Percentiles rank a stretch among this genome's conserved stretches.
phyloP scores from a whole-genome alignment of 1,140 invertebrate species.

The Nasonia giraulti region DNA sequence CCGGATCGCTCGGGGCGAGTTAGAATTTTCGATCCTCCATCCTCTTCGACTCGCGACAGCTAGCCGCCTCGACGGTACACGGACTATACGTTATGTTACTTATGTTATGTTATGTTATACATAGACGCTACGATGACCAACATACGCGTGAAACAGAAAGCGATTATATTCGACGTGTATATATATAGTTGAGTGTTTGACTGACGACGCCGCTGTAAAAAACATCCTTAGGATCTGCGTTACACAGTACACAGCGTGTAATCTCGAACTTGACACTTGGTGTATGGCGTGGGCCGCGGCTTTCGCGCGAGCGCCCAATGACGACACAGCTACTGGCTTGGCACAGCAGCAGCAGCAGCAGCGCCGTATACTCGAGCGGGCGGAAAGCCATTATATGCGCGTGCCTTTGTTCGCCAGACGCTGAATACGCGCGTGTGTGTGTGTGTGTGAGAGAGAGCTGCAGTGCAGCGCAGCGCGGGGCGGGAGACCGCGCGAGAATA shows the following conservation, averaged over 20 bases:
- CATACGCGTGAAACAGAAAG: background rate
- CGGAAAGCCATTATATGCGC: conserved; percentile 36
- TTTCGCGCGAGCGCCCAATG: too few species aligned
- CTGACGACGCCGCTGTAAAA: background rate
- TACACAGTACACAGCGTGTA: background rate
- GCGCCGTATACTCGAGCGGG: background rate
- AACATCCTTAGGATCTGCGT: background rate
- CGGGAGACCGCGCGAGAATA: background rate
- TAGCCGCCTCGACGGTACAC: too few species aligned
- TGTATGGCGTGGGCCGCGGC: too few species aligned
- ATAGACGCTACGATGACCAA: background rate
- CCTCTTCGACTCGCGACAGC: too few species aligned
- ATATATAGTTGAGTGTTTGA: background rate
- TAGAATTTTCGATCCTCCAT: background rate
- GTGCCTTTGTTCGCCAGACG: conserved; percentile 12
- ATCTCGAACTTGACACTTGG: background rate
- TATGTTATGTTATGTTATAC: background rate
- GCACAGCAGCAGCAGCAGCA: background rate
- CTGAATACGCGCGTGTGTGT: background rate
- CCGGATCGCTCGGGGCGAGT: background rate
- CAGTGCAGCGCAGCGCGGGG: too few species aligned
- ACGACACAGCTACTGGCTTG: too few species aligned
- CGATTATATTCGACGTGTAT: too few species aligned
- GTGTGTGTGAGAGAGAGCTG: too few species aligned
- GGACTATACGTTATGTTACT: too few species aligned